Percentiles rank a stretch among this genome's conserved stretches.
Evolutionary conservation across 2,113 vertebrate genomes (phyloP).

Genomic region (Rhinoptilus africanus): DNA sequence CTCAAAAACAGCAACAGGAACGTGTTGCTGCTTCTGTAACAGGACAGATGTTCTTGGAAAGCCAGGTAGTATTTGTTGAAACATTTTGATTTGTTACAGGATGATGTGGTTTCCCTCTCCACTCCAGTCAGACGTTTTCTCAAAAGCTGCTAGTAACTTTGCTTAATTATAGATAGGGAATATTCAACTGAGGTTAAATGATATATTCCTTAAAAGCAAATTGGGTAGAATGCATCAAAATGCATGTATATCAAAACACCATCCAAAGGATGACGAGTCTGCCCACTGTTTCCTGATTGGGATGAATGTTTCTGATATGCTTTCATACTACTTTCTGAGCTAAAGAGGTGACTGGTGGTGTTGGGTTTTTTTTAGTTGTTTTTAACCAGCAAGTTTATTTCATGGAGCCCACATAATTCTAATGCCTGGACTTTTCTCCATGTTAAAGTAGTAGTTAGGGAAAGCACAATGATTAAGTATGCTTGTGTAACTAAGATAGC

Average conservation of each 20-base stretch:
- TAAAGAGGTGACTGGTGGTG: not conserved
- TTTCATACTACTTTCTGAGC: not conserved
- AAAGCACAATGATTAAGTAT: not conserved
- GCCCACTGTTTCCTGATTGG: not conserved
- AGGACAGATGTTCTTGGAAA: slow-evolving; percentile 95
- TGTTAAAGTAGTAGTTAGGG: not conserved
- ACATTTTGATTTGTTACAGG: not conserved
- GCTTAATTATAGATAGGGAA: not conserved
- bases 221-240: not conserved
- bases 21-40: slow-evolving; percentile 89
- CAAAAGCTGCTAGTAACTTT: not conserved
- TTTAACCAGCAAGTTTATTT: not conserved
- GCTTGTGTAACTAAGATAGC: not conserved
- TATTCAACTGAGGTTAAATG: not conserved
- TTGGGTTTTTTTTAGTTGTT: not conserved
- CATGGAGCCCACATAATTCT: not conserved
- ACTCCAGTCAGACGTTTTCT: not conserved
- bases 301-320: not conserved
- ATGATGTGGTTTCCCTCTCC: not conserved
- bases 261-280: not conserved
- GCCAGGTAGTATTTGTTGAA: slow-evolving; percentile 79
- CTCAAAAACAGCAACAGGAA: slow-evolving; percentile 91
- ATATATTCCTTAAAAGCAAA: not conserved
- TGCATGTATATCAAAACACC: not conserved
- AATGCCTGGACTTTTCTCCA: not conserved